Evolutionary conservation across 2,797 vertebrate species (phyloP).

Genomic region (Bovichtus diacanthus): DNA sequence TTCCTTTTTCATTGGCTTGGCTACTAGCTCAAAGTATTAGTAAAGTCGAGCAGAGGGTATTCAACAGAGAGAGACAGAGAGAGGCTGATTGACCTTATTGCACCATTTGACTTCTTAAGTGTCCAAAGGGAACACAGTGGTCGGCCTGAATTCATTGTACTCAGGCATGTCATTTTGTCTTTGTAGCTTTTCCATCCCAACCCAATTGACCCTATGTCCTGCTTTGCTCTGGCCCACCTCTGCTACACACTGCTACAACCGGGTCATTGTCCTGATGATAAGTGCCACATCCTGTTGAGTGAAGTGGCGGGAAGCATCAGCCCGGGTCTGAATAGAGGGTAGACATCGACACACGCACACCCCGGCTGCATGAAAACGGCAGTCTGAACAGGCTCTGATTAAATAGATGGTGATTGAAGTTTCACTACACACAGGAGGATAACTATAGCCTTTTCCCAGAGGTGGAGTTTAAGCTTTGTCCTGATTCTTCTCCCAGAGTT

Average conservation of each 20-base stretch:
- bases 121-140: slow-evolving; percentile 52
- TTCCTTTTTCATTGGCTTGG: slow-evolving; percentile 12
- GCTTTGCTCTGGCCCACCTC: slow-evolving; percentile 53
- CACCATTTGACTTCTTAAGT: slow-evolving; percentile 58
- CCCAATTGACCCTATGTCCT: slow-evolving; percentile 68
- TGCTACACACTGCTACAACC: slow-evolving; percentile 47
- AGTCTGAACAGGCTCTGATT: slow-evolving; percentile 67
- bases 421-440: slow-evolving; percentile 64
- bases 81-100: slow-evolving; percentile 39
- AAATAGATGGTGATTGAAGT: slow-evolving; percentile 76
- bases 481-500: slow-evolving; percentile 44
- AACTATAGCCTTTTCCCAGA: slow-evolving; percentile 50
- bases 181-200: slow-evolving; percentile 59
- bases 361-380: slow-evolving; percentile 47
- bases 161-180: slow-evolving; percentile 66
- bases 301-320: slow-evolving; percentile 70
- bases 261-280: slow-evolving; percentile 76
- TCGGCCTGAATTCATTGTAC: slow-evolving; percentile 54
- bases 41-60: slow-evolving; percentile 23
- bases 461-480: slow-evolving; percentile 42
- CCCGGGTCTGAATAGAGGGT: slow-evolving; percentile 59
- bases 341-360: slow-evolving; percentile 55
- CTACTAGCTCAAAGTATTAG: slow-evolving; percentile 27
- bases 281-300: slow-evolving; percentile 74
- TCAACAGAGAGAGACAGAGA: slow-evolving; percentile 21